phyloP scores from a whole-genome alignment of 1,140 invertebrate genomes.

The Lamellibrachia luymesi region DNA sequence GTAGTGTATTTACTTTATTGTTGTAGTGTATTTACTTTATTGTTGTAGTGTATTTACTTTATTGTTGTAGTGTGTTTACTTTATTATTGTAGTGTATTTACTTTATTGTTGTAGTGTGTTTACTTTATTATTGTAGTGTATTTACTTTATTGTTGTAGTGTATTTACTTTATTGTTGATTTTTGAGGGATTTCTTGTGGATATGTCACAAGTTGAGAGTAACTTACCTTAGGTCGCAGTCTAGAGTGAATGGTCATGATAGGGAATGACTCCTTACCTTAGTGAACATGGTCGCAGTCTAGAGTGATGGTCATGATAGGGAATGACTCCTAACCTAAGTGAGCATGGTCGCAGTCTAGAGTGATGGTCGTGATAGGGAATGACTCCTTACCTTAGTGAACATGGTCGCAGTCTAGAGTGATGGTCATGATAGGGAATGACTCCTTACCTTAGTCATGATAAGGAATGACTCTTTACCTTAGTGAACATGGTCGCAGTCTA shows the following conservation, averaged over 20 bases:
- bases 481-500: constrained; percentile 96
- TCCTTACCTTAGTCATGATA: constrained; percentile 79
- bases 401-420: constrained; percentile 96
- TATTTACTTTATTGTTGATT: no score
- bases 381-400: constrained; percentile 76
- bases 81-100: no score
- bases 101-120: no score
- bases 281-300: constrained; percentile 96
- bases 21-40: no score
- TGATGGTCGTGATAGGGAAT: constrained; percentile 58
- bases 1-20: no score
- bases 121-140: no score
- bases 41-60: no score
- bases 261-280: constrained; percentile 98
- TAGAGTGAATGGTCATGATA: constrained; percentile 69
- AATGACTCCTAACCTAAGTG: constrained; percentile 97
- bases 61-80: no score
- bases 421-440: no score
- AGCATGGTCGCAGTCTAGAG: constrained; percentile 94
- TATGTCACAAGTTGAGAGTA: not conserved
- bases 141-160: no score
- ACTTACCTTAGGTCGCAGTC: not conserved
- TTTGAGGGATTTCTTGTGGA: not conserved
- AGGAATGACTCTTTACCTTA: constrained; percentile 98
- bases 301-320: constrained; percentile 93